Conservation (phyloP, 2,888 invertebrate genomes). For the Caenorhabditis becei region DNA sequence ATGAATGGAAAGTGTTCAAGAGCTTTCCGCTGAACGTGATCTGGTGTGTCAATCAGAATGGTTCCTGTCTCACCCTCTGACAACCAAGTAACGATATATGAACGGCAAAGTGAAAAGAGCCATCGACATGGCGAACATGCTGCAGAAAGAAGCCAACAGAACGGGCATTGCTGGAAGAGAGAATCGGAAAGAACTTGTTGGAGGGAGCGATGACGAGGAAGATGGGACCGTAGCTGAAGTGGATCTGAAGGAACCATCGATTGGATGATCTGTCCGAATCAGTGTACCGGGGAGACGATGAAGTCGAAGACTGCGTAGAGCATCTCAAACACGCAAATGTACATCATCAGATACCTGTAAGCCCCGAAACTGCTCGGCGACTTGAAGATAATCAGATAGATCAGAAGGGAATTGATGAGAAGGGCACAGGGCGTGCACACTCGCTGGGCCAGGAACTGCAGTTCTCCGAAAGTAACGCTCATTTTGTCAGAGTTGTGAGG, state of each 20-base stretch:
- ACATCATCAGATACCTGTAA: constrained; percentile 1
- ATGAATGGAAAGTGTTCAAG: neutral
- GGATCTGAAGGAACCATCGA: neutral
- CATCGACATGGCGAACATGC: neutral
- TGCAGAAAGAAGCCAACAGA: neutral
- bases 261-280: neutral
- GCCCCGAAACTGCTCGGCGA: neutral
- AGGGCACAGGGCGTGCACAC: neutral
- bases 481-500: too few species aligned
- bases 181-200: neutral
- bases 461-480: neutral
- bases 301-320: neutral
- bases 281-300: neutral
- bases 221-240: neutral
- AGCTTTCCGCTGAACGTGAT: neutral
- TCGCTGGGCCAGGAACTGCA: neutral
- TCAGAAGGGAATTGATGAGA: neutral
- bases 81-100: neutral
- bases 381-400: constrained; percentile 2
- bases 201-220: neutral
- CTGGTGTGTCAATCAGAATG: neutral
- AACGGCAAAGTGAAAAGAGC: neutral
- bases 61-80: neutral
- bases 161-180: too few species aligned
- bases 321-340: constrained; percentile 1